Evolutionary conservation across 1,140 invertebrate genomes (phyloP), one percentile per base, ranked within the genome.

Genomic region (Tigriopus japonicus): DNA sequence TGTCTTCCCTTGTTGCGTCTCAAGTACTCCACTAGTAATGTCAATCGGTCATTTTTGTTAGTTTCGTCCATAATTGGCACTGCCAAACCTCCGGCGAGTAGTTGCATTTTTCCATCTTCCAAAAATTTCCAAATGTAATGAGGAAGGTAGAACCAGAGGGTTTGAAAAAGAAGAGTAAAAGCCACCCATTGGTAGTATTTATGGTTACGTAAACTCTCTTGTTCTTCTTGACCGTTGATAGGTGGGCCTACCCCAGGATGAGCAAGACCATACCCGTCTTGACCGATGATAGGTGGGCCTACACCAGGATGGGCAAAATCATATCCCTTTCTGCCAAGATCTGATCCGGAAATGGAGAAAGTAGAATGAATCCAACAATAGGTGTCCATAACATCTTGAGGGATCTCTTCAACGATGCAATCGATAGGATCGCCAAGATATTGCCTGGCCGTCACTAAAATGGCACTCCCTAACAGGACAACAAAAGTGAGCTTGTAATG

Each of bases 361-460:
- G 83, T 85, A 53, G 83, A 81, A 66, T 81, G 78, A 43, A 84
- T 83, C 82, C 81, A 86, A 69, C 84, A 86, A 66, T 79, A 85
- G 15, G 77, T 78, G 63, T 85, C 79, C 40, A 85, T 75, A 41
- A 79, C 75, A 62, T 81, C 69, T 40, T 66, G 63, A 9, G 70
- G 71, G 42, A 72, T 71, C 56, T 71, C 45, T 14, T 73, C 75
- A 45, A 69, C 68, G 65, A 81, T 77, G 63, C 81, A 83, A 56
- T 79, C 71, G 5, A 83, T 81, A 0, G 81, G 81, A 65, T 81
- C 78, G 0, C 81, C 81, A 51, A 84, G 81, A 66, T 81, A 83
- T 68, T 83, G 79, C 65, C 81, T 82, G 15, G 77, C 76, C 40
- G 80, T 80, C 0, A 83, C 74, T 56, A 83, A 63, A 60, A 82